Conservation (phyloP, 2,888 invertebrate genomes). For the Pelosia muscerda region DNA sequence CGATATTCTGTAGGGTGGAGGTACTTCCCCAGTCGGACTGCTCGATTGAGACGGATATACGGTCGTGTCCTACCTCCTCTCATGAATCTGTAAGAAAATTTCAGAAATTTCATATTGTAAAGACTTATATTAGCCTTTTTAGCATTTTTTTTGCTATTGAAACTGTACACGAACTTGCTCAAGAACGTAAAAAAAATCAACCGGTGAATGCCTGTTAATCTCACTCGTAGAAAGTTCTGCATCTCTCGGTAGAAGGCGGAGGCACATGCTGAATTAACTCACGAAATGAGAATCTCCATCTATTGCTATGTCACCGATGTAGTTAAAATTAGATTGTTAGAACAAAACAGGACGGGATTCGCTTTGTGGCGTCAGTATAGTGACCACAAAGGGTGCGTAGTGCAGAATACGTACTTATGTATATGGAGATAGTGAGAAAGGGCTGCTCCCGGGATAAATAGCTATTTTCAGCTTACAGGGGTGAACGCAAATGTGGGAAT, state of each 20-base stretch:
- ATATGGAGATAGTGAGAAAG: slow-evolving; percentile 6
- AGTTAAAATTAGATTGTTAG: slow-evolving; percentile 14
- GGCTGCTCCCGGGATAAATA: slow-evolving; percentile 10
- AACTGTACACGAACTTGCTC: too few relatives aligned
- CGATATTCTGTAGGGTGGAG: too few relatives aligned
- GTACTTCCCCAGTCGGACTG: too few relatives aligned
- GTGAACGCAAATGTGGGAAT: background rate
- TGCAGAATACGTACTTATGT: slow-evolving; percentile 8
- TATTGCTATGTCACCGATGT: slow-evolving; percentile 3
- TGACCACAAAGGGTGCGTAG: slow-evolving; percentile 16
- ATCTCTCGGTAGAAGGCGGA: background rate
- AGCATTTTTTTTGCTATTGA: too few relatives aligned
- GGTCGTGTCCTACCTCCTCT: too few relatives aligned
- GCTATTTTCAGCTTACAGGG: slow-evolving; percentile 11
- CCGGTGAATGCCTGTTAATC: too few relatives aligned
- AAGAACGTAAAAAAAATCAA: too few relatives aligned
- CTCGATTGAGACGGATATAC: too few relatives aligned
- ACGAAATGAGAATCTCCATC: background rate
- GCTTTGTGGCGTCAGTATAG: slow-evolving; percentile 12
- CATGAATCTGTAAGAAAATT: too few relatives aligned
- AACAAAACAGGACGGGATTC: slow-evolving; percentile 13
- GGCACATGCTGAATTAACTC: background rate
- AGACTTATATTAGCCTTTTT: too few relatives aligned
- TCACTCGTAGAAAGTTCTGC: background rate
- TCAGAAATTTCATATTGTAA: too few relatives aligned